phyloP scores from a whole-genome alignment of 2,888 invertebrate genomes.

The Poecilobothrus nobilitatus region DNA sequence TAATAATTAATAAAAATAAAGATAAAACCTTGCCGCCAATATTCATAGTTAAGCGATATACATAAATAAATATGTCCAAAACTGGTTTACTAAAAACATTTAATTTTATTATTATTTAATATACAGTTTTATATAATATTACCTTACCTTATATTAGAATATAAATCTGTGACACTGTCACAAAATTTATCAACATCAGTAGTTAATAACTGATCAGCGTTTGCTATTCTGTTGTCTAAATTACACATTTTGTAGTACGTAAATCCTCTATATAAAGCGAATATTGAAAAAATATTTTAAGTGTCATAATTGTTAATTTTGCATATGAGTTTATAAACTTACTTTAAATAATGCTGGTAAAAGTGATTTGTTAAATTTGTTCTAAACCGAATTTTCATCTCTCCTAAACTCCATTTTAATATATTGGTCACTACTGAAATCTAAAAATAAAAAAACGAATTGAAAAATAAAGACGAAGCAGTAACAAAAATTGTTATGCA shows the following conservation, averaged over 20 bases:
- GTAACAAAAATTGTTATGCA: too few species aligned
- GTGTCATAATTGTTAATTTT: too few species aligned
- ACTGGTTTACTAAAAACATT: conserved; percentile 64
- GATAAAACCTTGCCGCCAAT: conserved; percentile 68
- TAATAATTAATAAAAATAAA: too few species aligned
- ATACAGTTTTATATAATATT: too few species aligned
- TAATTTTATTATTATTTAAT: not conserved
- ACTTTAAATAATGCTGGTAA: conserved; percentile 88
- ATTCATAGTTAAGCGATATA: conserved; percentile 77
- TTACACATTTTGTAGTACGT: conserved; percentile 97
- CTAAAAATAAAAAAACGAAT: too few species aligned
- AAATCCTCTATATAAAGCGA: conserved; percentile 63
- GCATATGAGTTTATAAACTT: conserved; percentile 45
- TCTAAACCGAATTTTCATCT: conserved; percentile 82
- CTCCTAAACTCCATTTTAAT: conserved; percentile 89
- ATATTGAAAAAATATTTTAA: conserved; percentile 16
- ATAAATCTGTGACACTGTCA: conserved; percentile 87
- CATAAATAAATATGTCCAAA: conserved; percentile 88
- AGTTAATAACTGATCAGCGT: conserved; percentile 91
- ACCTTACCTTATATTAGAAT: conserved; percentile 69
- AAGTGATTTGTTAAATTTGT: conserved; percentile 80
- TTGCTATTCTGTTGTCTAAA: conserved; percentile 87
- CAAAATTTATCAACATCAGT: conserved; percentile 98
- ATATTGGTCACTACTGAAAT: conserved; percentile 90
- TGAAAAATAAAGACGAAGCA: too few species aligned